Base-by-base conservation (phyloP, 2,797 vertebrate species). In the Danio choprae region DNA sequence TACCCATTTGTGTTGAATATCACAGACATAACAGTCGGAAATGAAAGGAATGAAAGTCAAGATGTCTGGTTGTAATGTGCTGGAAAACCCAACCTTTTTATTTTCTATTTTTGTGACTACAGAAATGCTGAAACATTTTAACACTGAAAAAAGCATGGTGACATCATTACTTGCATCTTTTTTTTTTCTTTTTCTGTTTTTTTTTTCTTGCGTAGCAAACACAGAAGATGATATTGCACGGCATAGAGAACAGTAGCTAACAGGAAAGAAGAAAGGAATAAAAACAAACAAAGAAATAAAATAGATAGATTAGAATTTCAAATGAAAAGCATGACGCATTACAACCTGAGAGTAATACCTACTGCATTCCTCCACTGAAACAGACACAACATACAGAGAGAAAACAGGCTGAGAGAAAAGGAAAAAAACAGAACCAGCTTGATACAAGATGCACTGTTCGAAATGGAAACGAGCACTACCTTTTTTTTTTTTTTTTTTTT, bases 1-100 rank as follows among this genome's bases (percentile, higher is more conserved):
- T 18, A 38, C 41, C 43, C n/a, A 41, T 12, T 48, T n/a, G 16
- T 46, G 12, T 13, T 51, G 5, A 64, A 64, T 58, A 15, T 18
- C 6, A 44, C 5, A 6, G n/a, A n/a, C 41, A 20, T 43, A 29
- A 29, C 29, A 29, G 10, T 10, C 41, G 9, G 29, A 29, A 69
- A 74, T 10, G 15, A 69, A 70, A 91, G 89, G 83, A 89, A 88
- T 93, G 93, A 63, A 71, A 78, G 67, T 84, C 64, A 56, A 88
- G 84, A 87, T 93, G 80, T 87, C 93, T 90, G 90, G 89, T 93
- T 94, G 93, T 94, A 95, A 95, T 94, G 95, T 95, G 96, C 93
- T 97, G 96, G 96, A 97, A 97, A 97, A 96, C 94, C 95, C 96
- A 97, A 96, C 95, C 92, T 97, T 97, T 98, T 94, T 98, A 97